Evolutionary conservation across 2,797 vertebrate genomes (phyloP).

Genomic region (Danio kyathit): DNA sequence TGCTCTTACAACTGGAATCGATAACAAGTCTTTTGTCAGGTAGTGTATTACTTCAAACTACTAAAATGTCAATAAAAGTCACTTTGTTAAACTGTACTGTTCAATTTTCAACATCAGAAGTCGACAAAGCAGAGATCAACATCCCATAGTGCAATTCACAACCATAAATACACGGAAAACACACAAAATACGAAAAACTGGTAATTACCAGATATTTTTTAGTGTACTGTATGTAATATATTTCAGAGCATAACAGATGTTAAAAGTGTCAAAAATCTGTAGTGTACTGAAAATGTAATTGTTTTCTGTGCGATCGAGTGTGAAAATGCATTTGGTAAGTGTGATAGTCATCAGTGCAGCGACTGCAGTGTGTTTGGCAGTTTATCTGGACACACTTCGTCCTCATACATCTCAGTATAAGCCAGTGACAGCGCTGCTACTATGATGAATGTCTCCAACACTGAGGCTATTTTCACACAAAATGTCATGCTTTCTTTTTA

Average conservation of each 20-base stretch:
- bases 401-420: constrained; percentile 73
- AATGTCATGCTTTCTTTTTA: constrained; percentile 54
- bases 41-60: not conserved
- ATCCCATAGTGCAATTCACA: too few relatives aligned
- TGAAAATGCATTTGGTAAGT: constrained; percentile 20
- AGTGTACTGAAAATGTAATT: not conserved
- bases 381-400: constrained; percentile 63
- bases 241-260: not conserved
- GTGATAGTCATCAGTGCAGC: not conserved
- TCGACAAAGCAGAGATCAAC: too few relatives aligned
- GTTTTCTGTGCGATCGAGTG: not conserved
- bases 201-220: too few relatives aligned
- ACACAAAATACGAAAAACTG: too few relatives aligned
- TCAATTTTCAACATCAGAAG: too few relatives aligned
- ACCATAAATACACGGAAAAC: too few relatives aligned
- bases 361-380: constrained; percentile 39
- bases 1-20: too few relatives aligned
- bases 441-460: constrained; percentile 62
- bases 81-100: too few relatives aligned
- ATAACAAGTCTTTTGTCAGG: too few relatives aligned
- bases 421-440: constrained; percentile 59
- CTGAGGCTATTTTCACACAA: constrained; percentile 56
- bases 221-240: not conserved
- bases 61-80: too few relatives aligned
- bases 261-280: not conserved